Base-by-base conservation (phyloP, 92 coral and sea anemone genomes). In the Umimayanthus chanpuru region DNA sequence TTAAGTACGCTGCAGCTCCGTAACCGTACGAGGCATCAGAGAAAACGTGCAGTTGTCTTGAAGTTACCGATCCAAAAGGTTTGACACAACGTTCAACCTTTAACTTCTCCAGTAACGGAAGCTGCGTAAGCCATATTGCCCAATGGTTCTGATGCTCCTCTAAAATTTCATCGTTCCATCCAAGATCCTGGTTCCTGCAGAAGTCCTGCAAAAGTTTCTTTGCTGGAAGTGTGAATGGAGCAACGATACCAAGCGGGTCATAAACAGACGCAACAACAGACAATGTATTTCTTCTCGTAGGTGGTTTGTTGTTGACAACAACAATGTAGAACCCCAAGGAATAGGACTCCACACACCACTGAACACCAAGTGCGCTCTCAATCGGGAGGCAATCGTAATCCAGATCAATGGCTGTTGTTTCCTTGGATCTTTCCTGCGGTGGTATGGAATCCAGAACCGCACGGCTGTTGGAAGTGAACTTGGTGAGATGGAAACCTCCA, bases 91-190 rank as follows among this genome's bases (percentile, higher is more conserved):
- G 89, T 44, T 76, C 49, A 49, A 94, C 91, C 23, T 58, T 76
- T 43, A 94, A 7, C 41, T 81, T 73, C 80, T 89, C 93, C 11
- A 94, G 79, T 76, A 86, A 4, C 4, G 92, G 93, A 4, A 93
- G 85, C 40, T 92, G 92, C 21, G 64, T 71, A 21, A 85, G 85
- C 98, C 98, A 94, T 73, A 87, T 89, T 21, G 61, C 85, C 98
- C 98, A 94, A 9, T 86, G 81, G 21, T n/a, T 79, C 32, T 65
- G 64, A 25, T 93, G 81, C 15, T 65, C 80, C 6, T 38, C 88
- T 40, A 90, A 91, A 29, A 93, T 82, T 36, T 91, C 95, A 75
- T 93, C 98, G 56, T 90, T 94, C 94, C 94, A 94, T 38, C 90
- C 94, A 5, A 94, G 81, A 38, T 74, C 80, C 30, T 78, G 38